These are phyloP conservation scores for Cyprinodon diabolis DNA, from an alignment of 2,797 vertebrate species.

Conservation along the genomic window DNA sequence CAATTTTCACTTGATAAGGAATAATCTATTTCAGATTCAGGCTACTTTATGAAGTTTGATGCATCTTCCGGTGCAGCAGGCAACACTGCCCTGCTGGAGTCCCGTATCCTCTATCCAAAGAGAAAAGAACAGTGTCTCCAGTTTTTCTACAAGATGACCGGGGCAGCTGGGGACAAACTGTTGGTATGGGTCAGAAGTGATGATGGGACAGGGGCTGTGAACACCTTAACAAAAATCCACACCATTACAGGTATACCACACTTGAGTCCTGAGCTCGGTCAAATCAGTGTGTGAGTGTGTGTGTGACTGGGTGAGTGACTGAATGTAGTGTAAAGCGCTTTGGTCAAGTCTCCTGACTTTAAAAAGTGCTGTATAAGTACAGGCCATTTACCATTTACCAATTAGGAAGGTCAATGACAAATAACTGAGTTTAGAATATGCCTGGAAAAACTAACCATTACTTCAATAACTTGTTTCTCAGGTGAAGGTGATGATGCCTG, in stretches of 20 bases:
- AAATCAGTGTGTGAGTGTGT: too few species aligned
- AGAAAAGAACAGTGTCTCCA: conserved; percentile 88
- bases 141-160: conserved; percentile 89
- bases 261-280: not conserved
- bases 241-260: conserved; percentile 82
- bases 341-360: too few species aligned
- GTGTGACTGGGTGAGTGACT: too few species aligned
- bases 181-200: conserved; percentile 85
- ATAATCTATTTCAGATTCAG: conserved; percentile 76
- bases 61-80: conserved; percentile 67
- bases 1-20: not conserved
- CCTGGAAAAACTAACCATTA: not conserved
- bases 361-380: too few species aligned
- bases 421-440: not conserved
- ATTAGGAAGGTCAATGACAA: not conserved
- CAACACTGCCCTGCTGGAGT: conserved; percentile 85
- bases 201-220: conserved; percentile 81
- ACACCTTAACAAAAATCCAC: conserved; percentile 81
- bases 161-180: conserved; percentile 80
- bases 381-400: too few species aligned
- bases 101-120: conserved; percentile 88
- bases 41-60: conserved; percentile 88
- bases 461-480: conserved; percentile 42
- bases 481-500: conserved; percentile 79
- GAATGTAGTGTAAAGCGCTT: too few species aligned